phyloP scores from a whole-genome alignment of 2,797 vertebrate genomes.

The Sphenodon punctatus region DNA sequence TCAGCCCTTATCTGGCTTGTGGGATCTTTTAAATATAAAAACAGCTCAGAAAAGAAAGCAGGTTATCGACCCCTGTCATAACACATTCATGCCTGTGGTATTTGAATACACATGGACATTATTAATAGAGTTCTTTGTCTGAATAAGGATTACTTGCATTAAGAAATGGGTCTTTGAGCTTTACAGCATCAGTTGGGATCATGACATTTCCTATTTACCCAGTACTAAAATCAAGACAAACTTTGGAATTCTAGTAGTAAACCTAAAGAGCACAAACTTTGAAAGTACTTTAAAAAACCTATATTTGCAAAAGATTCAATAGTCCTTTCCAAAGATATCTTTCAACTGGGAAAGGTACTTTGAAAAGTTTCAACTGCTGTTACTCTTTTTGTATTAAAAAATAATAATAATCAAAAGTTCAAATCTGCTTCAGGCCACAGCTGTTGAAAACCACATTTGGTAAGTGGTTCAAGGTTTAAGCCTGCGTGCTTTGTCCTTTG shows the following conservation, averaged over 20 bases:
- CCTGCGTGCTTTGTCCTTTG: neutral
- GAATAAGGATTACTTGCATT: too few species aligned
- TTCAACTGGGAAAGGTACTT: neutral
- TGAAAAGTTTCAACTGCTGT: neutral
- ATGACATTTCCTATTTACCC: too few species aligned
- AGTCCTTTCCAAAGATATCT: neutral
- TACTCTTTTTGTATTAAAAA: neutral
- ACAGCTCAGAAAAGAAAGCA: too few species aligned
- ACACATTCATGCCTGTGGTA: too few species aligned
- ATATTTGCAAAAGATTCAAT: neutral
- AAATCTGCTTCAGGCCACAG: neutral
- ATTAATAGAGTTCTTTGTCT: too few species aligned
- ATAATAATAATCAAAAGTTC: neutral
- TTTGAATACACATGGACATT: too few species aligned
- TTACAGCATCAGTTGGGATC: too few species aligned
- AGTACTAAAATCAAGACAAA: neutral
- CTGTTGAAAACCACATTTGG: neutral
- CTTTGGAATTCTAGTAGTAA: neutral
- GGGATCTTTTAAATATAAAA: too few species aligned
- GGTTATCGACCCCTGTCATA: too few species aligned
- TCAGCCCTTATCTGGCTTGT: too few species aligned
- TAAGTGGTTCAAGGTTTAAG: neutral
- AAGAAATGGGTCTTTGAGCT: too few species aligned
- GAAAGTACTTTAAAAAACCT: neutral
- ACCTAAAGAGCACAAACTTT: neutral